Conservation (phyloP, 2,113 vertebrate genomes). For the Tragelaphus buxtoni region DNA sequence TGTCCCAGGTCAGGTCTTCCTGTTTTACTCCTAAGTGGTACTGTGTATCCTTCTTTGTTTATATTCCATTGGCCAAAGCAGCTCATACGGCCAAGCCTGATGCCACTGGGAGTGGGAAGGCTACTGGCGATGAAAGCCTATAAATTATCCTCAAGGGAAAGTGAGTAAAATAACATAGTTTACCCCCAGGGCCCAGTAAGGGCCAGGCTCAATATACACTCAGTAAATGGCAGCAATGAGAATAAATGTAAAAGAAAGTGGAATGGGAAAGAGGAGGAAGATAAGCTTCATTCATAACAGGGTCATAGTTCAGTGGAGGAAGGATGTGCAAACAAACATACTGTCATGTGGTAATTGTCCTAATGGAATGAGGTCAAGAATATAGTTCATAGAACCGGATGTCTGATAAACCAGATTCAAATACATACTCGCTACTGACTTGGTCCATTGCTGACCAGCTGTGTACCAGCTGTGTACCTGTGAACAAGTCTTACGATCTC, state of each 20-base stretch:
- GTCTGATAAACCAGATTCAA: neutral
- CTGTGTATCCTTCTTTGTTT: neutral
- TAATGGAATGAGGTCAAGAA: neutral
- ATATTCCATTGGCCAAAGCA: neutral
- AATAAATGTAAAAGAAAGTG: neutral
- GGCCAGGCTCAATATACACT: fast-evolving
- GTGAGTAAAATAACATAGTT: neutral
- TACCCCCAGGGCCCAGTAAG: too few species aligned
- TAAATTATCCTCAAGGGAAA: neutral
- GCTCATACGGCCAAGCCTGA: neutral
- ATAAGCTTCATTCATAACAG: too few species aligned
- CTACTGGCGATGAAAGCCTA: neutral
- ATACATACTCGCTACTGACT: fast-evolving
- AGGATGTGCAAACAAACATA: too few species aligned
- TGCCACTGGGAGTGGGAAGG: neutral
- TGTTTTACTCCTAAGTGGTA: neutral
- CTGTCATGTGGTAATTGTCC: neutral
- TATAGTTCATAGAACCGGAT: neutral
- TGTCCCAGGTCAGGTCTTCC: neutral
- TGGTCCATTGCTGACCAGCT: neutral
- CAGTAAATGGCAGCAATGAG: neutral
- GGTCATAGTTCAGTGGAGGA: neutral
- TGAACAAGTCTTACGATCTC: neutral
- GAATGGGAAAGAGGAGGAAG: neutral
- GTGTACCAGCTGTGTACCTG: neutral